Evolutionary conservation across 2,113 vertebrate genomes (phyloP).

Genomic region (Micromys minutus): DNA sequence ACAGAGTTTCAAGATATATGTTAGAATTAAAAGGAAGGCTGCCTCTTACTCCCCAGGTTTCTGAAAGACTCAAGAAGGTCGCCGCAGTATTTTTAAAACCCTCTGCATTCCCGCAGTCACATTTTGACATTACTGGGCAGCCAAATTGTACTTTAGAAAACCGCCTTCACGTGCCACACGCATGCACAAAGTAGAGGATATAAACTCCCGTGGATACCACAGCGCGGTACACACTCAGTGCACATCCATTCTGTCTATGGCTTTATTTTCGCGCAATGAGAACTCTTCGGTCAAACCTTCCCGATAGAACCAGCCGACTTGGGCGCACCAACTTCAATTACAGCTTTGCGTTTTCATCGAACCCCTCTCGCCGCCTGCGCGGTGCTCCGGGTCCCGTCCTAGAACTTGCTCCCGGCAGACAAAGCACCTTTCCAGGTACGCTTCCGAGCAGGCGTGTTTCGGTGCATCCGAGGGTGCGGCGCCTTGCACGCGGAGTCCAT

Average conservation of each 20-base stretch:
- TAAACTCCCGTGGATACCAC: neutral
- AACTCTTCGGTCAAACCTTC: neutral
- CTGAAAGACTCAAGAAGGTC: neutral
- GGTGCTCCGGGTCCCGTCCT: neutral
- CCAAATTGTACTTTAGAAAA: neutral
- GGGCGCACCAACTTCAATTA: conserved; percentile 54
- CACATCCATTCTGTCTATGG: neutral
- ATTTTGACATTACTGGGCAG: neutral
- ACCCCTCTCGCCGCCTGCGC: neutral
- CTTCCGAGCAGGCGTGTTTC: neutral
- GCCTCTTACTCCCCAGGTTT: neutral
- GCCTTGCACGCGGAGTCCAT: neutral
- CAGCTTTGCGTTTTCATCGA: conserved; percentile 49
- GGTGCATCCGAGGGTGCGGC: conserved; percentile 5
- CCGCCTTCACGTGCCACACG: neutral
- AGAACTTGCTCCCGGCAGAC: neutral
- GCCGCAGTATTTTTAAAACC: neutral
- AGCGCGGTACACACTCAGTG: neutral
- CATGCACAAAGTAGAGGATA: conserved; percentile 18
- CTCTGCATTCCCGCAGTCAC: neutral
- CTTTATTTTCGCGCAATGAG: neutral
- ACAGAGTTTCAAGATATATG: conserved; percentile 15
- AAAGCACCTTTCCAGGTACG: conserved; percentile 62
- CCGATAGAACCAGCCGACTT: conserved; percentile 26
- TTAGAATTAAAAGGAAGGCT: neutral